Base-by-base conservation (phyloP, 2,797 vertebrate genomes). In the Acanthornis magna region DNA sequence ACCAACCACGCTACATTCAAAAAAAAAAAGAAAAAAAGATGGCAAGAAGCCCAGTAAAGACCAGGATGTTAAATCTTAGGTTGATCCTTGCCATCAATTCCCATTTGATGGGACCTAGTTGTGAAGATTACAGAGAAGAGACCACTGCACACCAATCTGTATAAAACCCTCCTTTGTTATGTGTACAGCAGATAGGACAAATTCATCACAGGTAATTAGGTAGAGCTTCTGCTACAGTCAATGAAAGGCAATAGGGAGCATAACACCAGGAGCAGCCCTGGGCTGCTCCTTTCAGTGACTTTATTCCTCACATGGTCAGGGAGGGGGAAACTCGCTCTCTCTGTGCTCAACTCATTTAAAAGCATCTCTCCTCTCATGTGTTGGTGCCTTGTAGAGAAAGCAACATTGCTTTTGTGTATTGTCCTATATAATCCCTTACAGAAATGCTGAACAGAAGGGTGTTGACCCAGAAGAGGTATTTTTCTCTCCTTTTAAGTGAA, bases 1-100 rank as follows among this genome's bases (percentile, higher is more conserved):
- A 87, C 62, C 48, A 90, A 68, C 75, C 43, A 76, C 43, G 48
- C 32, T 88, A 76, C 55, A 55, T 85, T 90, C 5, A 82, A 70
- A 7, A 30, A n/a, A n/a, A 82, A 70, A 95, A 77, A 93, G 93
- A 38, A 86, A 70, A 94, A 86, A 91, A 94, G 84, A 71, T 50
- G 78, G 16, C 6, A 30, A 53, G 48, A 43, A 88, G 66, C 47
- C 91, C 53, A 53, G 67, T 73, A 68, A 95, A 97, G 90, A 60
- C 50, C 77, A 89, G 67, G 62, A 73, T 61, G 50, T 90, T 75
- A 86, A 86, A 84, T 47, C 65, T 66, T 42, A 60, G 57, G 25
- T 38, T 81, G 70, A 66, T 89, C 68, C 76, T 93, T 82, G 50
- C 72, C 85, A 76, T 73, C 63, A 81, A 4, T 73, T 94, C 66